Evolutionary conservation across 2,888 invertebrate species (phyloP).

Genomic region (Andrena praecox): DNA sequence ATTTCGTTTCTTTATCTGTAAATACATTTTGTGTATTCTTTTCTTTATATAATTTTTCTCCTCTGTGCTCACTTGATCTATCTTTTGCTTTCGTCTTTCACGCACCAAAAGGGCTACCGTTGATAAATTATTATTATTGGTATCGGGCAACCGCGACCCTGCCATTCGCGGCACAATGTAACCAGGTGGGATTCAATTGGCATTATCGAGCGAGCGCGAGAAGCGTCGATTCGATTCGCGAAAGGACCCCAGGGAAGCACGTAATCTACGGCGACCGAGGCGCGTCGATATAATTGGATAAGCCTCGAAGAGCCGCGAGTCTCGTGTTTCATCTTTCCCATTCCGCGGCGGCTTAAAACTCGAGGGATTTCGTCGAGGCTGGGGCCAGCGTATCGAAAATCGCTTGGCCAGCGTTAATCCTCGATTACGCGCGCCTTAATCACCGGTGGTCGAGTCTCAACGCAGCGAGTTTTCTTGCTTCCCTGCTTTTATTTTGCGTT

Average conservation of each 20-base stretch:
- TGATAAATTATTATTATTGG: no score
- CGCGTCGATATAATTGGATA: slow-evolving; percentile 57
- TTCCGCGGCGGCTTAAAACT: slow-evolving; percentile 59
- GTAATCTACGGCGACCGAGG: slow-evolving; percentile 31
- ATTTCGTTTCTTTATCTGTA: no score
- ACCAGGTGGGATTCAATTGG: slow-evolving; percentile 15
- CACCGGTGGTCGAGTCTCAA: slow-evolving; percentile 29
- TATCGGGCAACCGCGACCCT: background rate
- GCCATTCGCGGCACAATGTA: background rate
- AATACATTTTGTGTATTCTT: no score
- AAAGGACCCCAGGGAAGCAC: slow-evolving; percentile 11
- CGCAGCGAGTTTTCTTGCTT: no score
- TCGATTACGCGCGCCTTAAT: slow-evolving; percentile 64
- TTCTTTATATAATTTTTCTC: no score
- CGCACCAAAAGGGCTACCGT: no score
- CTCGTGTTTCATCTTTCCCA: slow-evolving; percentile 63
- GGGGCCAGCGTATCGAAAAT: slow-evolving; percentile 55
- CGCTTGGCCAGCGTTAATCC: slow-evolving; percentile 65
- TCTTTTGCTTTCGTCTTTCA: no score
- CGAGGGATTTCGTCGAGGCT: slow-evolving; percentile 50
- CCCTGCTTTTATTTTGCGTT: slow-evolving; percentile 29
- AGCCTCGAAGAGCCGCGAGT: slow-evolving; percentile 41
- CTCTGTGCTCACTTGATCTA: no score
- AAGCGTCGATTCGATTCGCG: slow-evolving; percentile 9
- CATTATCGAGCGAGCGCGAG: background rate